Evolutionary conservation across 2,888 invertebrate genomes (phyloP).

Genomic region (Heliconius ethilla): DNA sequence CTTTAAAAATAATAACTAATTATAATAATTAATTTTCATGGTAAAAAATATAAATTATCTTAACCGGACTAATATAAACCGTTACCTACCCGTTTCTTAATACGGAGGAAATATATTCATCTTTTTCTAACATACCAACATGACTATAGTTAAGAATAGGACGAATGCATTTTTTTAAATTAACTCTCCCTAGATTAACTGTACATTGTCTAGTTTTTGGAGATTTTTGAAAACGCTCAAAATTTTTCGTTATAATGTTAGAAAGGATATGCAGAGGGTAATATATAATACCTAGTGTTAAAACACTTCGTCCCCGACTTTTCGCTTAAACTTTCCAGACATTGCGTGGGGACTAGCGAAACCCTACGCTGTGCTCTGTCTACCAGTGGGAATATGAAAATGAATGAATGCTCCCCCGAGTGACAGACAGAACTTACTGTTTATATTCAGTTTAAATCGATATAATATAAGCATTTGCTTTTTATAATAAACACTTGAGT

Average conservation of each 20-base stretch:
- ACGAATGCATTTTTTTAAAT: constrained; percentile 14
- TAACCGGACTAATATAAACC: constrained; percentile 3
- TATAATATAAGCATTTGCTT: background rate
- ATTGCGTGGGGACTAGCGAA: background rate
- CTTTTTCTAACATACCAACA: constrained; percentile 7
- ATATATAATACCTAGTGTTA: no score
- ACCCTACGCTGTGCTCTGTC: background rate
- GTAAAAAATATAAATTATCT: constrained; percentile 7
- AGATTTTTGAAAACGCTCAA: background rate
- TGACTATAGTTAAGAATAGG: constrained; percentile 14
- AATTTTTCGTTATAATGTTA: no score
- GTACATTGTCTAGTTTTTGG: background rate
- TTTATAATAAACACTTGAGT: background rate
- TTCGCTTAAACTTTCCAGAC: background rate
- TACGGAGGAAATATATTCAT: constrained; percentile 1
- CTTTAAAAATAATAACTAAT: background rate
- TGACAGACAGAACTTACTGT: no score
- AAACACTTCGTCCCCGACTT: no score
- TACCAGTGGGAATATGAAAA: background rate
- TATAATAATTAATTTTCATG: background rate
- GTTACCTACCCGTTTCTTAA: background rate
- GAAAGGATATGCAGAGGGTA: no score
- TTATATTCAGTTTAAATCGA: background rate
- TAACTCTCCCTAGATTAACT: background rate
- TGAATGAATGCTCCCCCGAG: background rate